A percentile compares a stretch with the other conserved stretches of the same genome.
phyloP scores from a whole-genome alignment of 2,888 invertebrate species.

The Brachypalpus laphriformis region DNA sequence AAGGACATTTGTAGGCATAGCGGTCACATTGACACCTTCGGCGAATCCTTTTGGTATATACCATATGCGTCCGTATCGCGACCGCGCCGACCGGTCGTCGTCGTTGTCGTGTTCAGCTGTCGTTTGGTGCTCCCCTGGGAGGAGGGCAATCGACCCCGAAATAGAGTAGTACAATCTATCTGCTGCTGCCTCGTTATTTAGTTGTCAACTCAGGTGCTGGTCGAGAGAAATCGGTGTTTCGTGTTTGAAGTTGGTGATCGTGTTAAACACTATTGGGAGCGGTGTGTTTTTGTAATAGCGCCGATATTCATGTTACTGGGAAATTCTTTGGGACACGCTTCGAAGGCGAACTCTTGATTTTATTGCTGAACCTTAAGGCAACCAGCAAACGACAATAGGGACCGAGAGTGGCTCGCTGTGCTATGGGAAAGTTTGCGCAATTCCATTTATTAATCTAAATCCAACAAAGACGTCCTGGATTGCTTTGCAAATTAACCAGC shows the following conservation, averaged over 20 bases:
- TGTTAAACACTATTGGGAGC: neutral
- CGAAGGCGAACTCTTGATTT: neutral
- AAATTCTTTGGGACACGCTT: conserved; percentile 43
- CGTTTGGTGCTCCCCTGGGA: conserved; percentile 50
- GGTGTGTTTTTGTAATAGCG: neutral
- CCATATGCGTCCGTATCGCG: no score
- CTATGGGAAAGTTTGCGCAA: conserved; percentile 64
- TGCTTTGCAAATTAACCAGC: conserved; percentile 25
- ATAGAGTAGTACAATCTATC: conserved; percentile 47
- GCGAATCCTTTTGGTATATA: conserved; percentile 62
- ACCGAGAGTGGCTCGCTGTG: conserved; percentile 1
- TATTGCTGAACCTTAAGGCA: neutral
- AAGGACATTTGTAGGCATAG: conserved; percentile 61
- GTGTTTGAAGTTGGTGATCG: conserved; percentile 27
- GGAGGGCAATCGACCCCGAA: conserved; percentile 44
- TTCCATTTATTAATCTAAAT: conserved; percentile 52
- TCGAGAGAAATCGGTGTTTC: conserved; percentile 16
- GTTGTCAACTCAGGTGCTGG: conserved; percentile 59
- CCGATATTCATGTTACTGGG: conserved; percentile 36
- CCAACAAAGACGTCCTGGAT: conserved; percentile 37
- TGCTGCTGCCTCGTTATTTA: conserved; percentile 53
- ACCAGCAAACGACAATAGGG: neutral
- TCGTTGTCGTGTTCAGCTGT: conserved; percentile 32
- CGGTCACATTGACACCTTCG: conserved; percentile 65
- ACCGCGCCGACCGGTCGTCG: no score